These are phyloP conservation scores for Ammodramus savannarum DNA, from an alignment of 2,113 vertebrate genomes.

Conservation along the genomic window DNA sequence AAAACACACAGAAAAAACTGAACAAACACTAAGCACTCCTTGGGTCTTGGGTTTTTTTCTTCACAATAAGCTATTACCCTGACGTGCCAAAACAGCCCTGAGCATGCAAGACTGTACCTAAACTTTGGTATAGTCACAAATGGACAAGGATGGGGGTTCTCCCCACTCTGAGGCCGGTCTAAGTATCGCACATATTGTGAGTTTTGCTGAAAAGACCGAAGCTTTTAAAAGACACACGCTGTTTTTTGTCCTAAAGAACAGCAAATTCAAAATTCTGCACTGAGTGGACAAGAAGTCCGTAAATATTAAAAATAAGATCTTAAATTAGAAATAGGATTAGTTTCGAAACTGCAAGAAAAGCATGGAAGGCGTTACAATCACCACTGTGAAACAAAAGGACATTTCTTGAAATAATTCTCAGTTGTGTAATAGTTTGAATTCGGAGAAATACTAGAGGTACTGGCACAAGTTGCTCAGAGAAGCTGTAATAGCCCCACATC, in stretches of 20 bases:
- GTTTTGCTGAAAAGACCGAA: neutral
- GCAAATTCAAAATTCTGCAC: neutral
- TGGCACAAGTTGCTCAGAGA: neutral
- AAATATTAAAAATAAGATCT: neutral
- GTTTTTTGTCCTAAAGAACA: neutral
- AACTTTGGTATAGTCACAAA: neutral
- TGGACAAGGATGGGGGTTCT: neutral
- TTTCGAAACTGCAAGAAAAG: neutral
- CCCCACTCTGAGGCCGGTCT: neutral
- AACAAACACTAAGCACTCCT: neutral
- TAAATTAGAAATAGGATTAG: neutral
- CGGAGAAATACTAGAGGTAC: neutral
- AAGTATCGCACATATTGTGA: neutral
- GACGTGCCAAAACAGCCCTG: neutral
- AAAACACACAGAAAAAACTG: neutral
- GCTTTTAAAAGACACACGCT: neutral
- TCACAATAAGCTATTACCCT: neutral
- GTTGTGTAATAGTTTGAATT: neutral
- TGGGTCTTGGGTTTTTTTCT: neutral
- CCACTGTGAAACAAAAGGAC: neutral
- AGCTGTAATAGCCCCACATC: neutral
- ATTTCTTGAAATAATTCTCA: neutral
- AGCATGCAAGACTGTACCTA: neutral
- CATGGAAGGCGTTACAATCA: neutral
- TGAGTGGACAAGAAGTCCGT: neutral